Percentiles rank a stretch among this genome's conserved stretches.
Conservation (phyloP, 2,797 vertebrate genomes). For the Erethizon dorsatum region DNA sequence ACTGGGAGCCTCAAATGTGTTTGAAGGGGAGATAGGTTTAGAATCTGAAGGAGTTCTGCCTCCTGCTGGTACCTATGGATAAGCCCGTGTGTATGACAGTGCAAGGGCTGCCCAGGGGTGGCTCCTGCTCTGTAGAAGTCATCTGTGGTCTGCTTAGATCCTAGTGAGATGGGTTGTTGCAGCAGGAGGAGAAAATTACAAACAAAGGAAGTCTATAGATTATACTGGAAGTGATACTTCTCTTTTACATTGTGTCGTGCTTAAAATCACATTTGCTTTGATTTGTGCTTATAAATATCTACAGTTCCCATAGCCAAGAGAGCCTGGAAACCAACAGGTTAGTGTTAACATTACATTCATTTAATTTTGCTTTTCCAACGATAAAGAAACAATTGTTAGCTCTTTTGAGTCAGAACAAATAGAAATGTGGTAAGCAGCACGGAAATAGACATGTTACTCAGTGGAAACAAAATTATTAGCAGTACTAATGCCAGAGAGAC, state of each 20-base stretch:
- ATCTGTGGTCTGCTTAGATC: background rate
- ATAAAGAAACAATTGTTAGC: background rate
- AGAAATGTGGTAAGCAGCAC: background rate
- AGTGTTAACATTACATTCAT: background rate
- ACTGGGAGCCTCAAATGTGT: background rate
- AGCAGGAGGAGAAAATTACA: background rate
- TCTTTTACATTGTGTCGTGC: too few species aligned
- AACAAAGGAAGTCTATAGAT: background rate
- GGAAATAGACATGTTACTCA: background rate
- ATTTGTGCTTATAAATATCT: background rate
- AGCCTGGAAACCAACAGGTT: background rate
- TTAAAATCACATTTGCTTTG: background rate
- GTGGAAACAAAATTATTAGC: background rate
- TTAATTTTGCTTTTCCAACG: background rate
- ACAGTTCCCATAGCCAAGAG: background rate
- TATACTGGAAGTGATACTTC: background rate
- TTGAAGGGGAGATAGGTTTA: background rate
- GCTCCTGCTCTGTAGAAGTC: fast-evolving
- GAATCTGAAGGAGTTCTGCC: background rate
- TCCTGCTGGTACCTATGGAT: background rate
- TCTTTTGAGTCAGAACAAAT: background rate
- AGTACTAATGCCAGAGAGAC: background rate
- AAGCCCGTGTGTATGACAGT: background rate
- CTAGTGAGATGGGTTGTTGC: background rate
- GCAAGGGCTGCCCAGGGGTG: background rate